Conservation (phyloP, 2,113 vertebrate genomes). For the Manacus vitellinus region DNA sequence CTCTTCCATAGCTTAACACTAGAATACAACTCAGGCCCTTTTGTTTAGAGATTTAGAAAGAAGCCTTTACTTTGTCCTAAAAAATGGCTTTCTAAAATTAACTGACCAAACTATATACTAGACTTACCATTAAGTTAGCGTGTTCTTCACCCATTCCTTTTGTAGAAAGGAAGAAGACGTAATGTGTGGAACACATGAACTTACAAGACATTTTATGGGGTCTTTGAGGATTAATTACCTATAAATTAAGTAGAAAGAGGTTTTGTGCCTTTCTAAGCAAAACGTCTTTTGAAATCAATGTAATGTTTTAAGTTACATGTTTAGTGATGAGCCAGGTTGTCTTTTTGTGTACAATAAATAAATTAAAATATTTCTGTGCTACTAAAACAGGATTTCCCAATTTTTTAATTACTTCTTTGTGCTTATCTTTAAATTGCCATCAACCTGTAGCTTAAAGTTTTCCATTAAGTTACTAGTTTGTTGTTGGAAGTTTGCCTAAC, state of each 20-base stretch:
- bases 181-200: fast-evolving
- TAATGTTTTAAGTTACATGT: neutral
- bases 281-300: fast-evolving
- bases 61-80: neutral
- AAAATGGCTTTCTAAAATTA: neutral
- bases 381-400: neutral
- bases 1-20: fast-evolving
- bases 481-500: neutral
- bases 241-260: neutral
- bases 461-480: neutral
- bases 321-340: neutral
- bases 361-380: neutral
- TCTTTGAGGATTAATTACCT: neutral
- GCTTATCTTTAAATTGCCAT: neutral
- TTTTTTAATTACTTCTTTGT: neutral
- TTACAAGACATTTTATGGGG: fast-evolving
- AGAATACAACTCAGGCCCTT: neutral
- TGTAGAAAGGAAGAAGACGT: neutral
- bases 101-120: neutral
- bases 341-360: neutral
- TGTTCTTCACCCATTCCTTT: neutral
- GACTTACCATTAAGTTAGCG: neutral
- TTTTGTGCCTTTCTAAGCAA: neutral
- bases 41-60: neutral
- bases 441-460: neutral